These are phyloP conservation scores for Lucilia cuprina DNA, from an alignment of 1,140 invertebrate genomes.

Conservation along the genomic window DNA sequence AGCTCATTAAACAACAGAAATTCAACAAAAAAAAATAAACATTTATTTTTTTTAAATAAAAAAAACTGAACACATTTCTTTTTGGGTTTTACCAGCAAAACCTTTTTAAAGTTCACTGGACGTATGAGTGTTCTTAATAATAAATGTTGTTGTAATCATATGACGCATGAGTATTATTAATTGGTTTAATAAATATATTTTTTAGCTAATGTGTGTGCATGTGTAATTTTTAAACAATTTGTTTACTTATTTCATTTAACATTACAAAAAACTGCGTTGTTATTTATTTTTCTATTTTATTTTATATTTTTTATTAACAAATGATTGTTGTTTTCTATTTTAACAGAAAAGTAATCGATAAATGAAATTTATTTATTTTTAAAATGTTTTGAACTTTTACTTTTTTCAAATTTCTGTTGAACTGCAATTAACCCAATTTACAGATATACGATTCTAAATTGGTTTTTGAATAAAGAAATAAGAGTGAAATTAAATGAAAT, in stretches of 20 bases:
- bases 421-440: constrained; percentile 5
- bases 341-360: not conserved
- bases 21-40: too few species aligned
- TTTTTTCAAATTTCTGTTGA: not conserved
- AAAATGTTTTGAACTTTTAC: constrained; percentile 8
- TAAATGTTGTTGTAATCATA: not conserved
- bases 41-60: too few species aligned
- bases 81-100: too few species aligned
- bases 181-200: too few species aligned
- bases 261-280: not conserved
- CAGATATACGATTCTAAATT: not conserved
- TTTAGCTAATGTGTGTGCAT: too few species aligned
- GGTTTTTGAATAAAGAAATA: not conserved
- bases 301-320: not conserved
- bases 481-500: not conserved
- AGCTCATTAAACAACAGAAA: too few species aligned
- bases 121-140: not conserved
- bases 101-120: too few species aligned
- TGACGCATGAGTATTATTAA: not conserved
- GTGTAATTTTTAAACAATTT: not conserved
- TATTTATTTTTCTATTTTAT: not conserved
- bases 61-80: too few species aligned
- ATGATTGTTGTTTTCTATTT: not conserved
- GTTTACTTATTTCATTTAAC: not conserved
- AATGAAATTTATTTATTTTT: not conserved